Conservation (phyloP, 2,888 invertebrate species). For the Creontiades dilutus region DNA sequence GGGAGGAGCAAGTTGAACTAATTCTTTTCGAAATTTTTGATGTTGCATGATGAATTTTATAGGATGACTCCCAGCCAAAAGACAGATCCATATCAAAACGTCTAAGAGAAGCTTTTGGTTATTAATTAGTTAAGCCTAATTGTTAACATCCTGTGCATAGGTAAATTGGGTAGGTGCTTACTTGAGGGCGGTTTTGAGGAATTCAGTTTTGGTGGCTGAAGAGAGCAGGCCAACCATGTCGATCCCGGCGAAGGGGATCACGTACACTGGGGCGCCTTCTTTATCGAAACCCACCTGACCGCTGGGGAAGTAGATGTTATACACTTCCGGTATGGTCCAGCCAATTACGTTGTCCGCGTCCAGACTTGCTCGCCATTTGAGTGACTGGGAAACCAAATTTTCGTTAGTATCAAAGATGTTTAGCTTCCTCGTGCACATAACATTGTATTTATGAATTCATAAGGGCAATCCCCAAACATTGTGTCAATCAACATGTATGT, state of each 20-base stretch:
- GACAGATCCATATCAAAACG: too few relatives aligned
- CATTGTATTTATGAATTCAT: too few relatives aligned
- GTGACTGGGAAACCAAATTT: slow-evolving; percentile 80
- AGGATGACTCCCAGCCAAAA: too few relatives aligned
- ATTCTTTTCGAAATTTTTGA: too few relatives aligned
- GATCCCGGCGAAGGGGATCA: slow-evolving; percentile 89
- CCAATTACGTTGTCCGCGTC: slow-evolving; percentile 84
- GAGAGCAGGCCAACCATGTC: slow-evolving; percentile 91
- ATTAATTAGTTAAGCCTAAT: too few relatives aligned
- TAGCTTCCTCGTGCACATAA: too few relatives aligned
- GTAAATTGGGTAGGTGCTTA: slow-evolving; percentile 33
- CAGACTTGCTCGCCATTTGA: slow-evolving; percentile 88
- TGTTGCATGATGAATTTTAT: too few relatives aligned
- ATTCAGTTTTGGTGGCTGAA: slow-evolving; percentile 85
- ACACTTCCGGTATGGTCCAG: slow-evolving; percentile 86
- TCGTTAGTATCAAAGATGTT: background rate
- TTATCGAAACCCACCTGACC: slow-evolving; percentile 90
- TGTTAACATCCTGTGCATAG: too few relatives aligned
- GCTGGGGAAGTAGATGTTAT: slow-evolving; percentile 87
- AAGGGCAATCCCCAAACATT: too few relatives aligned
- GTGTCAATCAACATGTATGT: too few relatives aligned
- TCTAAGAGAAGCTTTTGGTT: too few relatives aligned
- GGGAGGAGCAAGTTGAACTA: too few relatives aligned
- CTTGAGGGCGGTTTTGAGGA: slow-evolving; percentile 84
- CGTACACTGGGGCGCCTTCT: slow-evolving; percentile 90